Evolutionary conservation across 2,888 invertebrate species (phyloP), one percentile per base, ranked within the genome.

Genomic region (Invenusta paracnida): DNA sequence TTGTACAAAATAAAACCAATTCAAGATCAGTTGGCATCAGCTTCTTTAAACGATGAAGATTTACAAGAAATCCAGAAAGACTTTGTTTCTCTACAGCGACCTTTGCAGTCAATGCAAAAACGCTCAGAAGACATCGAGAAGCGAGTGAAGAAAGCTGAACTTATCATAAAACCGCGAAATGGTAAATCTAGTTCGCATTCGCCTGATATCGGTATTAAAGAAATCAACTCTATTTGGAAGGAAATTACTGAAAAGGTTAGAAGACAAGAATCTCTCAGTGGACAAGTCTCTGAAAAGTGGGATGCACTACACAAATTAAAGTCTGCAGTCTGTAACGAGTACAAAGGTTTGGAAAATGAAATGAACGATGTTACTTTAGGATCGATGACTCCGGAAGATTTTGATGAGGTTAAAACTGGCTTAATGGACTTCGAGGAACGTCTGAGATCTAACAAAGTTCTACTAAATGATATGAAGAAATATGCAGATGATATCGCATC

Each of bases 251-350:
- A 73, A 73, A 73, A 13, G 73, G 11, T 73, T 13, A 5, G 27
- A 73, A 73, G 27, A n/a, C 73, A 73, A 73, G 73, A 73, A 73
- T 23, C 17, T 23, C 23, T 73, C 2, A 13, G 5, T n/a, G 73
- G 23, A 23, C 73, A 73, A 73, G 73, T 73, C 23, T 73, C 73
- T n/a, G 73, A 73, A 23, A 73, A 73, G 23, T 73, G 73, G 73
- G 73, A 73, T n/a, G 23, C 73, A 23, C 23, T 73, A 25, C 11
- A 73, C 5, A 73, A 73, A 23, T 73, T 73, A 25, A 73, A 73
- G 2, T 73, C 73, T 13, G 2, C 11, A 13, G 73, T 73, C 25
- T n/a, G 23, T 23, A 73, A 73, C 25, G 73, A 73, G 2, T 73
- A n/a, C 73, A 73, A 23, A 23, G 73, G 5, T n/a, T 73, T 73